These are phyloP conservation scores for Ctenochaetus hawaiiensis DNA, from an alignment of 2,797 vertebrate genomes.

Conservation along the genomic window DNA sequence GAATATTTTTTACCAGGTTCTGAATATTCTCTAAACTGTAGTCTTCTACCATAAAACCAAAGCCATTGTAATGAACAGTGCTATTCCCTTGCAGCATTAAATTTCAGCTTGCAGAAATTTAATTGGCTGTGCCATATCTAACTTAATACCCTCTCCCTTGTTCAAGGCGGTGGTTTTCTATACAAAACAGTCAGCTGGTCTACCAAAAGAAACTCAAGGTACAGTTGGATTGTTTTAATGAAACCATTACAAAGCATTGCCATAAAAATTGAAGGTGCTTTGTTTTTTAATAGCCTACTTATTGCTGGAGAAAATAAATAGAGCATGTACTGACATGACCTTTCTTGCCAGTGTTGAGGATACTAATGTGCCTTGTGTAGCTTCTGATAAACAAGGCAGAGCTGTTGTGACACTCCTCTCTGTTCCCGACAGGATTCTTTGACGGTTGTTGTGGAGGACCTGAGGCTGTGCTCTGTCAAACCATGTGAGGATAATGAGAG, in stretches of 20 bases:
- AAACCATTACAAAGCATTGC: neutral
- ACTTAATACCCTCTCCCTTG: conserved; percentile 13
- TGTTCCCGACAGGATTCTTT: conserved; percentile 88
- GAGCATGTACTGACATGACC: neutral
- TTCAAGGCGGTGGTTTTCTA: conserved; percentile 96
- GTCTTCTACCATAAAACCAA: neutral
- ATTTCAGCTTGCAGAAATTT: conserved; percentile 7
- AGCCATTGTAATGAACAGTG: neutral
- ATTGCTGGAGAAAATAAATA: neutral
- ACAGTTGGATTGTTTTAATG: conserved; percentile 6
- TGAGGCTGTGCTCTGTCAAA: conserved; percentile 96
- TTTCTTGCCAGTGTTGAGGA: neutral
- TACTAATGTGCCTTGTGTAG: neutral
- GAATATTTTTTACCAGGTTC: too few relatives aligned
- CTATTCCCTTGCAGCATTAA: neutral
- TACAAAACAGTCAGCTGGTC: conserved; percentile 97
- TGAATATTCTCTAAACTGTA: conserved; percentile 1
- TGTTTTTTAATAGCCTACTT: neutral
- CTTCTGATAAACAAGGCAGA: neutral
- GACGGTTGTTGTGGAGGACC: conserved; percentile 97
- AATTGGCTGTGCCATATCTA: conserved; percentile 6
- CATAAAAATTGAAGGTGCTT: neutral
- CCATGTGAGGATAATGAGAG: conserved; percentile 96
- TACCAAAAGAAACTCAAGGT: conserved; percentile 99
- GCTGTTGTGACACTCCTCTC: conserved; percentile 27